Conservation (phyloP, 2,113 vertebrate species). For the Phaetusa simplex region DNA sequence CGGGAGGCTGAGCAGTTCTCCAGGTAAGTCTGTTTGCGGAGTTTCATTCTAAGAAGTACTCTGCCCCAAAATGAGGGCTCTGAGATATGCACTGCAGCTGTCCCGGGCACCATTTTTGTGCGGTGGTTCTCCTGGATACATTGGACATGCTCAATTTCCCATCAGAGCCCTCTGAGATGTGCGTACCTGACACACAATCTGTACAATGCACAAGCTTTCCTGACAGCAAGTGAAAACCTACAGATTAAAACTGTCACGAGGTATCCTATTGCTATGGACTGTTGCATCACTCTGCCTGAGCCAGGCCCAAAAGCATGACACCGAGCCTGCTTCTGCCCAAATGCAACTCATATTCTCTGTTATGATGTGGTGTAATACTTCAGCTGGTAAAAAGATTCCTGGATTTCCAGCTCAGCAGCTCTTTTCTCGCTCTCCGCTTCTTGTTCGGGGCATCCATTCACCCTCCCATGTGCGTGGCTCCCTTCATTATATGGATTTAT, state of each 20-base stretch:
- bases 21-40: neutral
- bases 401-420: neutral
- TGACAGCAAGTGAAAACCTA: conserved; percentile 4
- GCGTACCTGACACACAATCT: neutral
- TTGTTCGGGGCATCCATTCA: neutral
- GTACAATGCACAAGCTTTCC: neutral
- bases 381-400: neutral
- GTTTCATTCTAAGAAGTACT: fast-evolving
- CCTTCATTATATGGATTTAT: conserved; percentile 37
- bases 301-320: neutral
- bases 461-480: neutral
- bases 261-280: neutral
- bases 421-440: neutral
- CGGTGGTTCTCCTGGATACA: neutral
- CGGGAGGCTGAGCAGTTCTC: neutral
- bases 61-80: neutral
- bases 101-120: neutral
- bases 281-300: neutral
- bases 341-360: neutral
- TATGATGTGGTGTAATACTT: neutral
- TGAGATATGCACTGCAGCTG: neutral
- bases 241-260: conserved; percentile 4
- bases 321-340: neutral
- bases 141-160: conserved; percentile 12
- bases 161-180: neutral